These are phyloP conservation scores for Florisuga fusca DNA, from an alignment of 2,797 vertebrate species.

Conservation along the genomic window DNA sequence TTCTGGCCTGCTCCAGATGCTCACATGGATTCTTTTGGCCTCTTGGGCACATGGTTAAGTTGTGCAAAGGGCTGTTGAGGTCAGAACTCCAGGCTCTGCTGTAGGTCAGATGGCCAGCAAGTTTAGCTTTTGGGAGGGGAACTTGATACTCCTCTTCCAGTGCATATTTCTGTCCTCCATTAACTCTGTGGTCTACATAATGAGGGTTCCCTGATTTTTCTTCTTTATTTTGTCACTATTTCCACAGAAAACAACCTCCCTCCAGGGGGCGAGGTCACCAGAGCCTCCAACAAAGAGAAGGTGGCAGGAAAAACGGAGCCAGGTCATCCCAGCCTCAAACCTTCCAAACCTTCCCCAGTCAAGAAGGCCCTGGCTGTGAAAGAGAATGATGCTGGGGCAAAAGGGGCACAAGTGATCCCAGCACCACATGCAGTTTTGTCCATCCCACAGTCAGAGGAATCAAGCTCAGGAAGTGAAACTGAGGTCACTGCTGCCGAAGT, in stretches of 20 bases:
- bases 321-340: neutral
- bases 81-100: neutral
- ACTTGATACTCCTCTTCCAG: neutral
- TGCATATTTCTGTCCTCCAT: neutral
- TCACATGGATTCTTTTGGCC: neutral
- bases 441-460: neutral
- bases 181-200: neutral
- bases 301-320: neutral
- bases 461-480: neutral
- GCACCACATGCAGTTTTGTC: neutral
- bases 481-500: neutral
- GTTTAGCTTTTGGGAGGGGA: neutral
- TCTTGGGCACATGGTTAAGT: neutral
- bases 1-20: neutral
- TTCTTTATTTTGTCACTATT: neutral
- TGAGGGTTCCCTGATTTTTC: neutral
- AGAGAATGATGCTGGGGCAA: constrained; percentile 13
- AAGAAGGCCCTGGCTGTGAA: constrained; percentile 33
- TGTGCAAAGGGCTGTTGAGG: neutral
- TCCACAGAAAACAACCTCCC: constrained; percentile 1
- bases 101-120: neutral
- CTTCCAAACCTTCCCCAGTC: neutral
- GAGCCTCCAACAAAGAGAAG: neutral
- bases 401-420: neutral
- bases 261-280: neutral